phyloP scores from a whole-genome alignment of 1,140 invertebrate genomes.

The Aphelenchoides besseyi region DNA sequence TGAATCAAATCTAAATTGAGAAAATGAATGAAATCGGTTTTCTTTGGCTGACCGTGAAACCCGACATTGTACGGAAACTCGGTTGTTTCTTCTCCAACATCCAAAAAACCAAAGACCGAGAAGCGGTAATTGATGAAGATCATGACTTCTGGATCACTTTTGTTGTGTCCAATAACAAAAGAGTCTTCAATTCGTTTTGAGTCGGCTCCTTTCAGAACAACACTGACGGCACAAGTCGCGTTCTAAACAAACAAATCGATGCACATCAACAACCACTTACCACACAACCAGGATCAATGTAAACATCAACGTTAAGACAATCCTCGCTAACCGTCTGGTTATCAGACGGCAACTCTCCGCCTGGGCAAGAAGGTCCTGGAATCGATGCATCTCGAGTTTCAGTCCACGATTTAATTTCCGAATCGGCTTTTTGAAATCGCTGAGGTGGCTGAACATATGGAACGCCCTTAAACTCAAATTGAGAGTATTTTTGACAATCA shows the following conservation, averaged over 20 bases:
- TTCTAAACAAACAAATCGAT: background rate
- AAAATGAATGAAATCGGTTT: background rate
- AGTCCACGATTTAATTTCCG: background rate
- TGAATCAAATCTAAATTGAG: background rate
- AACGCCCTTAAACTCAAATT: background rate
- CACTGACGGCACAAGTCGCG: background rate
- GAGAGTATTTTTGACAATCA: background rate
- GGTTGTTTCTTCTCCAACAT: background rate
- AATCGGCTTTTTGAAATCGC: background rate
- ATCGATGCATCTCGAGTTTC: background rate
- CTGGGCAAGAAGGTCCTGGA: background rate
- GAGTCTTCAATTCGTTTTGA: background rate
- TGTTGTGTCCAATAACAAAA: background rate
- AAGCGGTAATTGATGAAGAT: background rate
- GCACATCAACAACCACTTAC: background rate
- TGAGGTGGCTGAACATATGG: background rate
- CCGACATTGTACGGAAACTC: constrained; percentile 3
- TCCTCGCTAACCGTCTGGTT: background rate
- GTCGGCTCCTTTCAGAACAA: background rate
- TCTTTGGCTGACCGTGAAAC: background rate
- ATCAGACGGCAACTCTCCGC: background rate
- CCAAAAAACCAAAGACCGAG: background rate
- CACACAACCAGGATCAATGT: background rate
- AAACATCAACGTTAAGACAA: background rate
- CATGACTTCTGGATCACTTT: background rate